These are phyloP conservation scores for Mantis religiosa DNA, from an alignment of 2,888 invertebrate genomes.

Conservation along the genomic window DNA sequence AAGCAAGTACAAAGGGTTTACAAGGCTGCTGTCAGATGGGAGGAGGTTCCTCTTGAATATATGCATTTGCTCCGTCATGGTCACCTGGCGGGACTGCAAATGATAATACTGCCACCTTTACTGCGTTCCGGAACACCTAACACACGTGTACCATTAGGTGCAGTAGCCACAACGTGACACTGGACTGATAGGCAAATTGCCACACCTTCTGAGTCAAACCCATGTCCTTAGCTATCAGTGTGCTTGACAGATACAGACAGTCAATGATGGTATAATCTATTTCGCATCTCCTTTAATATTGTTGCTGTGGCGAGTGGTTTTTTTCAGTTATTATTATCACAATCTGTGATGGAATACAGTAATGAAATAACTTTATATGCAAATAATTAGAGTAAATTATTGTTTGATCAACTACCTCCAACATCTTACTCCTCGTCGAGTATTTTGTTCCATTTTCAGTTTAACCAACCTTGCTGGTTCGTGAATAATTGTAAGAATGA, in stretches of 20 bases:
- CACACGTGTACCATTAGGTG: background rate
- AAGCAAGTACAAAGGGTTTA: background rate
- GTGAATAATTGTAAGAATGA: too few relatives aligned
- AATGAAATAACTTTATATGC: too few relatives aligned
- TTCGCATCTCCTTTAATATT: too few relatives aligned
- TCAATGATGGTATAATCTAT: background rate
- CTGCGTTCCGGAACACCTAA: background rate
- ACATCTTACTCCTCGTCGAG: too few relatives aligned
- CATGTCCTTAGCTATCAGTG: background rate
- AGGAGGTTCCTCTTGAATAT: background rate
- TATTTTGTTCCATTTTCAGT: too few relatives aligned
- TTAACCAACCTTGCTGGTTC: too few relatives aligned
- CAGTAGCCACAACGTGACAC: background rate
- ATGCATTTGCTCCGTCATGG: background rate
- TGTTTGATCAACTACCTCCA: too few relatives aligned
- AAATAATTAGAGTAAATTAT: too few relatives aligned
- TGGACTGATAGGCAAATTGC: background rate
- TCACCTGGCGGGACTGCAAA: background rate
- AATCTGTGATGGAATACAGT: too few relatives aligned
- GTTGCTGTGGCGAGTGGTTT: too few relatives aligned
- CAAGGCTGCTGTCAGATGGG: background rate
- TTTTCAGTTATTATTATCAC: too few relatives aligned
- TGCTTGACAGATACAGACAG: background rate
- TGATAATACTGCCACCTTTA: background rate
- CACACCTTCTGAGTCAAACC: background rate